Evolutionary conservation across 2,113 vertebrate genomes (phyloP).

Genomic region (Scophthalmus maximus): DNA sequence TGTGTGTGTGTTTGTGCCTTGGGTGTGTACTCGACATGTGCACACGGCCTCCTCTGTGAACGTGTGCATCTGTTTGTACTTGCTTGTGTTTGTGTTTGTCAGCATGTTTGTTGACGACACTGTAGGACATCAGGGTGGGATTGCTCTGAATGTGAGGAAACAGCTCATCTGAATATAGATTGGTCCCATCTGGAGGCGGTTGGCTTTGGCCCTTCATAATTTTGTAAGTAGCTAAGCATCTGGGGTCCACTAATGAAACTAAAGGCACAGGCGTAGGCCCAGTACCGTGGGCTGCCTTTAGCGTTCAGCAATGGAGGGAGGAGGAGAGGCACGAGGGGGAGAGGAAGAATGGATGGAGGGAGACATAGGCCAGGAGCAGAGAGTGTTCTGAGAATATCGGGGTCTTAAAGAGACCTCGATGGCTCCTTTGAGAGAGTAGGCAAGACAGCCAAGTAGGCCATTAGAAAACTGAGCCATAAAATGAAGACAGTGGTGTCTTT

Average conservation of each 20-base stretch:
- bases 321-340: constrained; percentile 17
- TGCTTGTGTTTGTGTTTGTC: constrained; percentile 76
- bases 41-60: constrained; percentile 48
- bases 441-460: constrained; percentile 81
- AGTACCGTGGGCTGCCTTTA: constrained; percentile 62
- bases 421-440: constrained; percentile 72
- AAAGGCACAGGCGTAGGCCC: constrained; percentile 74
- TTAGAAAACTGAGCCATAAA: constrained; percentile 82
- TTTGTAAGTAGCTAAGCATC: constrained; percentile 84
- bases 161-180: constrained; percentile 88
- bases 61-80: constrained; percentile 75
- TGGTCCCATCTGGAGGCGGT: constrained; percentile 84
- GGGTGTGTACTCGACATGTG: constrained; percentile 52
- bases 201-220: constrained; percentile 84
- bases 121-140: constrained; percentile 81
- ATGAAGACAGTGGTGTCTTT: constrained; percentile 81
- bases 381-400: constrained; percentile 73
- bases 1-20: constrained; percentile 23
- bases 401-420: constrained; percentile 76
- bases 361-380: constrained; percentile 63
- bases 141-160: constrained; percentile 84
- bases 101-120: constrained; percentile 79
- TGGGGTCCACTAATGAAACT: constrained; percentile 84
- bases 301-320: constrained; percentile 58
- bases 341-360: constrained; percentile 57